Percentiles rank a stretch among this genome's conserved stretches.
phyloP scores from a whole-genome alignment of 2,113 vertebrate genomes.

The Alectura lathami region DNA sequence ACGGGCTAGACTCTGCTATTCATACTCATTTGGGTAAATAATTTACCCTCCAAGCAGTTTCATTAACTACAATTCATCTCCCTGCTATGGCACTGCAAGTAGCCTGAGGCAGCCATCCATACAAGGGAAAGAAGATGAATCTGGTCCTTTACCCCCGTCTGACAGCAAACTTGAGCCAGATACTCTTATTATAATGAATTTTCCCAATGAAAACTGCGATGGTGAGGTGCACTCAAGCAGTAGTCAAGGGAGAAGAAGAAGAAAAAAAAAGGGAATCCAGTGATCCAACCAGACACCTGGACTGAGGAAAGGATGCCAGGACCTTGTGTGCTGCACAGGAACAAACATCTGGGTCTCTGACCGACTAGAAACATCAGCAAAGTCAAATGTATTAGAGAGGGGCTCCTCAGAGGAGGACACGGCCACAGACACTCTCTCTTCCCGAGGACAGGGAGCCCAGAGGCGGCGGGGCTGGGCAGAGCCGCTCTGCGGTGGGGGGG shows the following conservation, averaged over 20 bases:
- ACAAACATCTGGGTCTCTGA: background rate
- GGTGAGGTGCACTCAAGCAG: background rate
- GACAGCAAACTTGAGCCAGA: background rate
- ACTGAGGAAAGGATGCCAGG: background rate
- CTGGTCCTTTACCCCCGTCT: background rate
- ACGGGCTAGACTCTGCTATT: background rate
- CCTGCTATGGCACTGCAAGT: background rate
- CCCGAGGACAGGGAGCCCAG: background rate
- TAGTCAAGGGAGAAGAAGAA: background rate
- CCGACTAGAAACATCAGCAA: fast-evolving
- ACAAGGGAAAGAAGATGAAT: background rate
- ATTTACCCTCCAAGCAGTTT: background rate
- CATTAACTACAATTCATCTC: background rate
- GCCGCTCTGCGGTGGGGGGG: fast-evolving
- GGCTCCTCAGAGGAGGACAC: background rate
- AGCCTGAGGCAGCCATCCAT: background rate
- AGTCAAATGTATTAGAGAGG: background rate
- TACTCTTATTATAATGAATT: background rate
- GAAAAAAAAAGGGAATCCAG: background rate
- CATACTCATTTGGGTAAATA: background rate
- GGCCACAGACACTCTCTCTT: background rate
- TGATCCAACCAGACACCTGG: background rate
- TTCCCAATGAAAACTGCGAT: background rate
- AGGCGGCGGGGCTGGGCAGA: fast-evolving
- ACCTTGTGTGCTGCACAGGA: background rate